These are phyloP conservation scores for Brachionus paranguensis DNA, from an alignment of 1,140 invertebrate genomes.

Conservation along the genomic window DNA sequence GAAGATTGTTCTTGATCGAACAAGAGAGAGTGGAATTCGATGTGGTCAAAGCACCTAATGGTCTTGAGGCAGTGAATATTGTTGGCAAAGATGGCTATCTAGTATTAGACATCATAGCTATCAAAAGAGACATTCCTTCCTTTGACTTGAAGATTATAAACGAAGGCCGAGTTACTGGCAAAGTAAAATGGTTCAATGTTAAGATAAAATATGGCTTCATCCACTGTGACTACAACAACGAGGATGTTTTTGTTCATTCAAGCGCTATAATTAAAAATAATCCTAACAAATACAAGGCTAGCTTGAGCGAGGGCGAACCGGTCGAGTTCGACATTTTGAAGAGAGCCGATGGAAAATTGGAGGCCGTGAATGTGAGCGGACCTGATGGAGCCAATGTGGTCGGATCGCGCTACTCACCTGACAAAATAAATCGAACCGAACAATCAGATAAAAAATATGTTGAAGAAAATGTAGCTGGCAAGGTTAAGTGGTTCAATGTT, in stretches of 20 bases:
- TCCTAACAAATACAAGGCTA: conserved; percentile 35
- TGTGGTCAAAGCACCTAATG: conserved; percentile 30
- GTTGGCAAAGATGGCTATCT: conserved; percentile 22
- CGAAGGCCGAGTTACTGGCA: conserved; percentile 64
- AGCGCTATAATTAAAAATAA: conserved; percentile 40
- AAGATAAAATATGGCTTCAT: conserved; percentile 99
- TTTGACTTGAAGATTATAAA: conserved; percentile 34
- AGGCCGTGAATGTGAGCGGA: conserved; percentile 38
- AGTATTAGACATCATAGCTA: conserved; percentile 24
- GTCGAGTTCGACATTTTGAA: conserved; percentile 41
- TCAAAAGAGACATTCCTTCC: conserved; percentile 27
- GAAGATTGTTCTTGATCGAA: not conserved
- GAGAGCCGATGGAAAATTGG: conserved; percentile 30
- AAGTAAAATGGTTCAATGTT: conserved; percentile 96
- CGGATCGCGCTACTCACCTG: conserved; percentile 29
- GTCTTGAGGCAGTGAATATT: conserved; percentile 19
- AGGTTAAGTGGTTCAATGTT: conserved; percentile 96
- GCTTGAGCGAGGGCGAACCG: conserved; percentile 40
- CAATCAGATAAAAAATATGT: conserved; percentile 2
- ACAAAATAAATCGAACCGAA: not conserved
- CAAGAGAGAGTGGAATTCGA: conserved; percentile 33
- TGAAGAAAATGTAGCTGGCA: conserved; percentile 64
- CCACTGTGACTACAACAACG: conserved; percentile 61
- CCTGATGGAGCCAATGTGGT: not conserved
- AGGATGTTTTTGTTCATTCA: conserved; percentile 42